These are phyloP conservation scores for Meiosimyza decipiens DNA, from an alignment of 2,888 invertebrate genomes.

Conservation along the genomic window DNA sequence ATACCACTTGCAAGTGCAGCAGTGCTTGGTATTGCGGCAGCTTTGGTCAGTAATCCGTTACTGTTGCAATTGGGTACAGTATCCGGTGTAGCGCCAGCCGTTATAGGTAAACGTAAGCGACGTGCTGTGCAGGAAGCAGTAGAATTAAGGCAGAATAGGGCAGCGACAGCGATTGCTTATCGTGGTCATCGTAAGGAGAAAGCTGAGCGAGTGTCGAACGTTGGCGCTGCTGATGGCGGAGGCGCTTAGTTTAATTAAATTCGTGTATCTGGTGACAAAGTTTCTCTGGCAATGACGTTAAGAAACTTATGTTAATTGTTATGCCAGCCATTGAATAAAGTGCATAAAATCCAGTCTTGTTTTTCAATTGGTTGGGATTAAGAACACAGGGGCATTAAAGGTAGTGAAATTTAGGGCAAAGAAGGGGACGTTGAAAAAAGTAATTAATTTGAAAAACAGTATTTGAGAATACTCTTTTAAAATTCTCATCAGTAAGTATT, in stretches of 20 bases:
- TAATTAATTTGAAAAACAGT: too few relatives aligned
- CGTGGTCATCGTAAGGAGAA: constrained; percentile 39
- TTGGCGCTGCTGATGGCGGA: constrained; percentile 15
- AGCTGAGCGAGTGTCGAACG: constrained; percentile 24
- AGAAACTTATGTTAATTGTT: not conserved
- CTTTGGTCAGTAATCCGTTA: constrained; percentile 81
- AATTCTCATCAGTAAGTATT: too few relatives aligned
- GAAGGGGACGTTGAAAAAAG: too few relatives aligned
- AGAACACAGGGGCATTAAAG: too few relatives aligned
- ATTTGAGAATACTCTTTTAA: too few relatives aligned
- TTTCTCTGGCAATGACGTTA: not conserved
- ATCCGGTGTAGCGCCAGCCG: constrained; percentile 68
- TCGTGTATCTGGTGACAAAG: constrained; percentile 15
- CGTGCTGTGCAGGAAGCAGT: constrained; percentile 43
- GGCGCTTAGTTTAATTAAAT: constrained; percentile 29
- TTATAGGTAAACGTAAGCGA: constrained; percentile 57
- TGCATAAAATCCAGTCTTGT: too few relatives aligned
- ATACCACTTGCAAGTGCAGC: constrained; percentile 84
- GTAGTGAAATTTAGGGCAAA: too few relatives aligned
- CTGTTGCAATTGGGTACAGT: constrained; percentile 82
- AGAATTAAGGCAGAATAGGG: not conserved
- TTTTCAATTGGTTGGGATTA: too few relatives aligned
- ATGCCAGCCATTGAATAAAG: constrained; percentile 10
- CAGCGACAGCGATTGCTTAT: constrained; percentile 42
- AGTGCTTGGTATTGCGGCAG: constrained; percentile 83